phyloP scores from a whole-genome alignment of 2,888 invertebrate genomes.

The Rhogogaster chlorosoma region DNA sequence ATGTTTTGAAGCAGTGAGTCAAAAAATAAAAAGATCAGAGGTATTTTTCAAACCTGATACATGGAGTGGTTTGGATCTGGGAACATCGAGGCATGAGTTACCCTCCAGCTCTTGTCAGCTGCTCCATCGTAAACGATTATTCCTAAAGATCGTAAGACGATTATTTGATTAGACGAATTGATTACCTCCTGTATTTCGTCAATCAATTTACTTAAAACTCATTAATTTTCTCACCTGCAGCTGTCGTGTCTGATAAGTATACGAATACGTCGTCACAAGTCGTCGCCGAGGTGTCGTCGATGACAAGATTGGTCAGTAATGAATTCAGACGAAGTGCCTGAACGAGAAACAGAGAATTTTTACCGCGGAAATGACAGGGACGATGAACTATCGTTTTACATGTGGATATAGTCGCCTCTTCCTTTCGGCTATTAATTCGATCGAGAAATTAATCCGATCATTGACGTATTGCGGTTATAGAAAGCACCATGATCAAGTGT shows the following conservation, averaged over 20 bases:
- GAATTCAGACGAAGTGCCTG: constrained; percentile 86
- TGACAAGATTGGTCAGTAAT: constrained; percentile 88
- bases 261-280: constrained; percentile 89
- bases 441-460: neutral
- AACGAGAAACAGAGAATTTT: constrained; percentile 46
- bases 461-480: neutral
- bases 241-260: constrained; percentile 91
- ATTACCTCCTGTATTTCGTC: neutral
- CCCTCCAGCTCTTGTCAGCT: constrained; percentile 89
- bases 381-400: neutral
- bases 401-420: neutral
- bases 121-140: constrained; percentile 84
- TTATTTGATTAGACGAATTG: neutral
- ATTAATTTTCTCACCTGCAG: constrained; percentile 82
- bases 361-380: neutral
- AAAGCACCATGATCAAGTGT: neutral
- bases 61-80: constrained; percentile 90
- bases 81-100: constrained; percentile 91
- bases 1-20: neutral
- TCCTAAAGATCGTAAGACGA: constrained; percentile 69
- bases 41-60: constrained; percentile 78
- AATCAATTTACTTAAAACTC: neutral
- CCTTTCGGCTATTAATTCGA: neutral
- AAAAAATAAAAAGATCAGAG: neutral
- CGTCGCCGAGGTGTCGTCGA: constrained; percentile 86